Conservation (phyloP, 2,797 vertebrate species). For the Coccyzus lansbergi region DNA sequence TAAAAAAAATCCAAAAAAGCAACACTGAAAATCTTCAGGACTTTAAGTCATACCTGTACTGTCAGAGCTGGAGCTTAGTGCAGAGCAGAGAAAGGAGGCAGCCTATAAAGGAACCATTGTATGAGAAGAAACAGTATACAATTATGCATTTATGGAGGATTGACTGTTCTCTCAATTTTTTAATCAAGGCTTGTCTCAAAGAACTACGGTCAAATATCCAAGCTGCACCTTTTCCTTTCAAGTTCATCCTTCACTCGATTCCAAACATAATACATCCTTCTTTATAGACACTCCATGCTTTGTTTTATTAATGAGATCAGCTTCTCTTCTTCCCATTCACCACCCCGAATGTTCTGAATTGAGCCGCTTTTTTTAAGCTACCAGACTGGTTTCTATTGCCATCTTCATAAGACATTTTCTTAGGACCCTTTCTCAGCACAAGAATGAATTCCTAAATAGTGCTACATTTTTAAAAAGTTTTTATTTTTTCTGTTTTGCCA, state of each 20-base stretch:
- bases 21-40: constrained; percentile 18
- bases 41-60: constrained; percentile 23
- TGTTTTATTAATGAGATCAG: constrained; percentile 6
- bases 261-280: constrained; percentile 14
- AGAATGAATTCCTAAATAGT: neutral
- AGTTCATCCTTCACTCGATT: constrained; percentile 46
- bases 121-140: constrained; percentile 29
- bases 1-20: neutral
- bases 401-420: neutral
- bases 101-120: constrained; percentile 60
- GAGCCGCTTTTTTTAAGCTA: constrained; percentile 5
- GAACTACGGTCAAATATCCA: constrained; percentile 37
- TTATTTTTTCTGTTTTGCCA: neutral
- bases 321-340: neutral
- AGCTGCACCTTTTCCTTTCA: constrained; percentile 56
- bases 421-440: neutral
- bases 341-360: neutral
- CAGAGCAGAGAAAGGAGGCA: neutral
- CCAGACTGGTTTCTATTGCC: neutral
- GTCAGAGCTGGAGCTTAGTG: constrained; percentile 14
- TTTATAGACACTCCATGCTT: constrained; percentile 43
- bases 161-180: constrained; percentile 42
- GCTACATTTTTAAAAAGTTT: neutral
- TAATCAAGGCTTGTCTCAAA: constrained; percentile 59
- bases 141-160: constrained; percentile 48